These are phyloP conservation scores for Yponomeuta malinellus DNA, from an alignment of 2,888 invertebrate species.

Conservation along the genomic window DNA sequence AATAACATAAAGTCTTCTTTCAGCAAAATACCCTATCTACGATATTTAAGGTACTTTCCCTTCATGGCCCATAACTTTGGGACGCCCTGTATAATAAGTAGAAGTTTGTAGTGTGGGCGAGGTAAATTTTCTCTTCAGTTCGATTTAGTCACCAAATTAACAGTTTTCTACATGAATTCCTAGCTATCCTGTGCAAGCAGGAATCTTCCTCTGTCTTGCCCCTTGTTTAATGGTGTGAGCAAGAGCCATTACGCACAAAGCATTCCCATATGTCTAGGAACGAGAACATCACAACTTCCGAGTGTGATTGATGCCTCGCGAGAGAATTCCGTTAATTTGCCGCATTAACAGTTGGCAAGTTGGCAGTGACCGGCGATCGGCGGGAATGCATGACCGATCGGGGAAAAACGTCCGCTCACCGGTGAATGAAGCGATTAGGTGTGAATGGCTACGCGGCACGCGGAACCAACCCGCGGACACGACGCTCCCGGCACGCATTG, in stretches of 20 bases:
- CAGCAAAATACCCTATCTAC: too few species aligned
- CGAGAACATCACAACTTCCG: neutral
- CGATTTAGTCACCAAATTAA: too few species aligned
- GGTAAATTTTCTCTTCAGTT: too few species aligned
- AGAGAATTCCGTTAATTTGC: slow-evolving; percentile 35
- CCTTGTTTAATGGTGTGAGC: too few species aligned
- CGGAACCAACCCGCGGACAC: slow-evolving; percentile 64
- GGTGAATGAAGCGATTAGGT: slow-evolving; percentile 74
- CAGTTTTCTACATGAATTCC: too few species aligned
- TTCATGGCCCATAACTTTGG: too few species aligned
- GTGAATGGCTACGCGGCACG: slow-evolving; percentile 66
- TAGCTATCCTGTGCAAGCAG: too few species aligned
- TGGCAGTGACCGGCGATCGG: slow-evolving; percentile 30
- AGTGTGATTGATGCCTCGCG: slow-evolving; percentile 13
- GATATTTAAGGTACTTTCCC: too few species aligned
- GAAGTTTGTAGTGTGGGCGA: too few species aligned
- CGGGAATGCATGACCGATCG: slow-evolving; percentile 72
- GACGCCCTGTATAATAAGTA: too few species aligned
- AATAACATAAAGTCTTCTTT: too few species aligned
- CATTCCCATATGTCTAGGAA: neutral
- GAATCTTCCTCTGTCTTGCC: too few species aligned
- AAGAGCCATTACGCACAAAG: neutral
- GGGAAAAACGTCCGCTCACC: slow-evolving; percentile 61
- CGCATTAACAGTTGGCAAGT: slow-evolving; percentile 39
- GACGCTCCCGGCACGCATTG: slow-evolving; percentile 55